Evolutionary conservation across 2,113 vertebrate genomes (phyloP), one percentile per base, ranked within the genome.

Genomic region (Thunnus thynnus): DNA sequence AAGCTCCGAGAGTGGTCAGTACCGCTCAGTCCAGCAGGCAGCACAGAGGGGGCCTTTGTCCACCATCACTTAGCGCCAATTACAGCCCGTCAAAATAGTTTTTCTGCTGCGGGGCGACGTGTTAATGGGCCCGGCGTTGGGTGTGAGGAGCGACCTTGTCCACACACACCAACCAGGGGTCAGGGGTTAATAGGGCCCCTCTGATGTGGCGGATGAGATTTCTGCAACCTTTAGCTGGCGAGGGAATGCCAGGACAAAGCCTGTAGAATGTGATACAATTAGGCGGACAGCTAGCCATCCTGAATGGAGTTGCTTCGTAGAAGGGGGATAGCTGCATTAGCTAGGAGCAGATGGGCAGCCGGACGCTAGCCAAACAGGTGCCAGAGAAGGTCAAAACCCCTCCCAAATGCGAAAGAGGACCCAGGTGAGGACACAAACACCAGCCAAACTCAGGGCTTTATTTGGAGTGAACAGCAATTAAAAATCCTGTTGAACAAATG

Each of bases 181-280:
- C 95, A 96, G 91, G 95, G 97, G 97, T 97, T 97, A 97, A 99
- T 96, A 97, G 96, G 96, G 93, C 96, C 93, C 95, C 95, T 97
- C 95, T 96, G 95, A 96, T 95, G 95, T 94, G 95, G 95, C 90
- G 93, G 96, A 97, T 97, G 96, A 97, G 97, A 97, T 97, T 97
- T 96, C 94, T 94, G 95, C 94, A 96, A 96, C 93, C 95, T 96
- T 98, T 97, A 93, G 93, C 94, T 89, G 91, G 92, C 56, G 83
- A 95, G 94, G 89, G 94, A 94, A 94, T 89, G 93, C 87, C 88
- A 80, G 88, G 94, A 97, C 95, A 96, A 97, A 97, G 96, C 95
- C 91, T 93, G 95, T 89, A 97, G 96, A 97, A 97, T 96, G 96
- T 97, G 96, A 98, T 97, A 97, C 96, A 98, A 98, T 98, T 97